These are phyloP conservation scores for Drosophila lutescens DNA, from an alignment of 2,888 invertebrate genomes.

Conservation along the genomic window DNA sequence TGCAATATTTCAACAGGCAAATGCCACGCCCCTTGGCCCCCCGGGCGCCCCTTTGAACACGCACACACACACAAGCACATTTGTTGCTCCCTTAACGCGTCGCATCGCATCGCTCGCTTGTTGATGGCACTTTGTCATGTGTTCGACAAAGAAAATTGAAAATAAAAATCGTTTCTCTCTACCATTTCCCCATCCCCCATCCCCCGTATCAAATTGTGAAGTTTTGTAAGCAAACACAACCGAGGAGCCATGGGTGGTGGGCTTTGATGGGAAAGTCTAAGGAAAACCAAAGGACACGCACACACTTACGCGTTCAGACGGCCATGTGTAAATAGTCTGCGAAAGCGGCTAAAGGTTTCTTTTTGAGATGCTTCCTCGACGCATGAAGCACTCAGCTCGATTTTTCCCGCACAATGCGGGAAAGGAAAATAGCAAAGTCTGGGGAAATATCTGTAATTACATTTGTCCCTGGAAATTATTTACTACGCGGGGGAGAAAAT, in stretches of 20 bases:
- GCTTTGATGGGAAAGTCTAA: neutral
- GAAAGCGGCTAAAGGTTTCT: constrained; percentile 48
- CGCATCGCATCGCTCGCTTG: constrained; percentile 44
- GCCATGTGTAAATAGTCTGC: constrained; percentile 35
- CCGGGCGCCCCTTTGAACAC: constrained; percentile 26
- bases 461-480: neutral
- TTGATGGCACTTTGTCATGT: constrained; percentile 77
- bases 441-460: constrained; percentile 1
- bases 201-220: constrained; percentile 64
- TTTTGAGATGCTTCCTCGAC: constrained; percentile 12
- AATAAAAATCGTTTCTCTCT: constrained; percentile 65
- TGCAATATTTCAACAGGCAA: constrained; percentile 62
- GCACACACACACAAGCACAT: constrained; percentile 2
- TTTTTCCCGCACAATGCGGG: constrained; percentile 30
- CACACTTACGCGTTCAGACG: constrained; percentile 21
- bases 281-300: constrained; percentile 31
- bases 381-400: constrained; percentile 35
- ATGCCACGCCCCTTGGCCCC: constrained; percentile 44
- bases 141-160: constrained; percentile 73
- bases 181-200: neutral
- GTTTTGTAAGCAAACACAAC: constrained; percentile 48
- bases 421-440: constrained; percentile 15
- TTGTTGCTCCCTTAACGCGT: constrained; percentile 49
- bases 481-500: neutral
- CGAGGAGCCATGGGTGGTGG: neutral